Conservation (phyloP, 2,888 invertebrate genomes). For the Didymodactylos carnosus region DNA sequence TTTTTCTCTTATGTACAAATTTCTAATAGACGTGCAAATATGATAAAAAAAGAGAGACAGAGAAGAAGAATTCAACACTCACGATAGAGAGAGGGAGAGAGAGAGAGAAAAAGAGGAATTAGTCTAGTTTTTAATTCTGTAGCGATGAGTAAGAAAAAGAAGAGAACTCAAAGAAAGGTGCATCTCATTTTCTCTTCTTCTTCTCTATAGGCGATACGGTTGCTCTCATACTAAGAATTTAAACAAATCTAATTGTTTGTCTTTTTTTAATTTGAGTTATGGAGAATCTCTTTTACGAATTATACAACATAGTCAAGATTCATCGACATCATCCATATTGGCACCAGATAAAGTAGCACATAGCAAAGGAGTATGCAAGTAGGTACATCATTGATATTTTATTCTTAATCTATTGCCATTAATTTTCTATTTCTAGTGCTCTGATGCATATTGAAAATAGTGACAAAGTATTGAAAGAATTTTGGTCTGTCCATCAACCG, state of each 20-base stretch:
- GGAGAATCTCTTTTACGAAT: background rate
- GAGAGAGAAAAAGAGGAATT: no score
- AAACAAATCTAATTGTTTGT: background rate
- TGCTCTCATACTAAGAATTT: background rate
- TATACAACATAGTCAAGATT: background rate
- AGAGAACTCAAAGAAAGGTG: no score
- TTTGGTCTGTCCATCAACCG: conserved; percentile 69
- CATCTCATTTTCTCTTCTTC: no score
- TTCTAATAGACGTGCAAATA: no score
- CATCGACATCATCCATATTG: background rate
- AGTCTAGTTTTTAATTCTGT: no score
- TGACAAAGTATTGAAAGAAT: conserved; percentile 72
- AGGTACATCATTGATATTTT: background rate
- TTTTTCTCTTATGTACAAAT: no score
- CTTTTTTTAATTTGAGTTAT: background rate
- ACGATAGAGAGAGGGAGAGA: no score
- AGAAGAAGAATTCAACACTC: no score
- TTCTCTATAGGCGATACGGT: no score
- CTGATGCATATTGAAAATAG: conserved; percentile 80
- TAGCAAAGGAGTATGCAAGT: background rate
- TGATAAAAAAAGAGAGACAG: no score
- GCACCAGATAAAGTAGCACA: background rate
- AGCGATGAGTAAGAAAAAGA: no score
- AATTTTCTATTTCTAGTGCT: conserved; percentile 42
- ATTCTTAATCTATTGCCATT: no score